A percentile compares a stretch with the other conserved stretches of the same genome.
These are phyloP conservation scores for Myotis myotis DNA, from an alignment of 2,797 vertebrate species.

Conservation along the genomic window DNA sequence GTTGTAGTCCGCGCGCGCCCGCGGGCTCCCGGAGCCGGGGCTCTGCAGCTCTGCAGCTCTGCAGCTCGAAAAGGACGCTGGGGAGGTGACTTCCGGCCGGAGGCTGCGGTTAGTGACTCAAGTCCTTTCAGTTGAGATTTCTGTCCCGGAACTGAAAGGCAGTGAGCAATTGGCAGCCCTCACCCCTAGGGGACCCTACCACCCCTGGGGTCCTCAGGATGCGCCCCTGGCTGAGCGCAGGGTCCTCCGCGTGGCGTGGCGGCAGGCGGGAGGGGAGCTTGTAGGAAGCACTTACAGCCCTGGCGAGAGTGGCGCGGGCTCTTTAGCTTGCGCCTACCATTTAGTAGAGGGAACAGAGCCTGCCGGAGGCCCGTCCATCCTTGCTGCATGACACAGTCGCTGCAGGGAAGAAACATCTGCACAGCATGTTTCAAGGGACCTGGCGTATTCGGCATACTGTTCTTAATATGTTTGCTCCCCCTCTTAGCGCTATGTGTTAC, in stretches of 20 bases:
- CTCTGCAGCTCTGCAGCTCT: not conserved
- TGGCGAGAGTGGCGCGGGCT: not conserved
- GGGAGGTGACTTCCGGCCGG: not conserved
- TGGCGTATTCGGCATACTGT: no score
- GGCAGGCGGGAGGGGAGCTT: not conserved
- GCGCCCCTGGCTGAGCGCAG: not conserved
- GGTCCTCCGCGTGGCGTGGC: not conserved
- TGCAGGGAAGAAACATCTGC: no score
- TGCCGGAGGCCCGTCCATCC: no score
- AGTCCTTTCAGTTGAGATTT: accelerated
- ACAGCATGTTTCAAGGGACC: no score
- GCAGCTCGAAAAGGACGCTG: accelerated
- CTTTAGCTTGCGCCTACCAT: not conserved
- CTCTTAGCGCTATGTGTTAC: no score
- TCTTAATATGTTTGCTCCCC: no score
- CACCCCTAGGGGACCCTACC: not conserved
- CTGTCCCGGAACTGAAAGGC: conserved; percentile 18
- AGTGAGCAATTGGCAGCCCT: not conserved
- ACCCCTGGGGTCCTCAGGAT: no score
- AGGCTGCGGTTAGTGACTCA: not conserved
- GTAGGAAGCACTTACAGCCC: not conserved
- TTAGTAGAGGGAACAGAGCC: not conserved
- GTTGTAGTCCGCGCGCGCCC: conserved; percentile 33
- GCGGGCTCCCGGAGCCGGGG: conserved; percentile 4
- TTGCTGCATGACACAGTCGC: no score